Evolutionary conservation across 2,797 vertebrate genomes (phyloP).

Genomic region (Octomys mimax): DNA sequence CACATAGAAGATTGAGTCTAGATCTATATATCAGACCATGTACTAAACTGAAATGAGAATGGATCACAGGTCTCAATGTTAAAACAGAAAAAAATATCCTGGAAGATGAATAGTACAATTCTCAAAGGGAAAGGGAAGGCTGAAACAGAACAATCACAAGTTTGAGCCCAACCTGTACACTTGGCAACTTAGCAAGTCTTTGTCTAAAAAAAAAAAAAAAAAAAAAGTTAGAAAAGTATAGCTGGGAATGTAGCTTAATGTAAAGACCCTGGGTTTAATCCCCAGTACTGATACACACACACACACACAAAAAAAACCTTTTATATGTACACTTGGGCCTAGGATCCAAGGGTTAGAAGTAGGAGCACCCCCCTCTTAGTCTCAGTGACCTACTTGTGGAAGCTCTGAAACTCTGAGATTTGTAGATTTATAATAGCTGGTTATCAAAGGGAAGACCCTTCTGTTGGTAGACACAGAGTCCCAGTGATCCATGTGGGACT

Average conservation of each 20-base stretch:
- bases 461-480: not conserved
- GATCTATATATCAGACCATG: not conserved
- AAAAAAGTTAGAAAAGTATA: not conserved
- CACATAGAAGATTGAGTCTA: not conserved
- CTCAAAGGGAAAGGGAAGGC: not conserved
- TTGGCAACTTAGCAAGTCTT: not conserved
- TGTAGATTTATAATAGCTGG: not conserved
- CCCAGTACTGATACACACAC: not conserved
- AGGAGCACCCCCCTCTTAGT: not conserved
- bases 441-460: not conserved
- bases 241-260: not conserved
- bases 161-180: not conserved
- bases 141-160: not conserved
- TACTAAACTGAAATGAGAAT: not conserved
- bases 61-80: not conserved
- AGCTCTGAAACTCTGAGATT: not conserved
- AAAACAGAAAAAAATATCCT: not conserved
- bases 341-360: not conserved
- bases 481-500: not conserved
- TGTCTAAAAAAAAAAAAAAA: not conserved
- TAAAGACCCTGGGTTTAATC: not conserved
- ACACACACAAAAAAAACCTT: not conserved
- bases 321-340: not conserved
- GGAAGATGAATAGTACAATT: not conserved
- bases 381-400: not conserved